Conservation (phyloP, 2,888 invertebrate species). For the Coecobrya sp. region DNA sequence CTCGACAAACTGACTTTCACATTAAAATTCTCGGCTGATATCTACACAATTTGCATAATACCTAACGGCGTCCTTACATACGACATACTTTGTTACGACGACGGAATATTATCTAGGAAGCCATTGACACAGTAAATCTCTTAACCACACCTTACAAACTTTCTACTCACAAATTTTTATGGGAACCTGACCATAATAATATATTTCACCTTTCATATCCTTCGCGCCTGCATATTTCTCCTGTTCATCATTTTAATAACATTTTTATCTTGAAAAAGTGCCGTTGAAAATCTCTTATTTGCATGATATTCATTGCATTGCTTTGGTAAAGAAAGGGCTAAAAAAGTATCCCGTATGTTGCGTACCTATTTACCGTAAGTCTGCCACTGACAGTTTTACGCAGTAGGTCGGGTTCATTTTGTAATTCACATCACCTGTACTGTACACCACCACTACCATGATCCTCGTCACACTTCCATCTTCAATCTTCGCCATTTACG, state of each 20-base stretch:
- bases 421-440: conserved; percentile 33
- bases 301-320: neutral
- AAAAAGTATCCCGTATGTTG: neutral
- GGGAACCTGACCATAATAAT: conserved; percentile 24
- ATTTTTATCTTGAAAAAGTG: neutral
- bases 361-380: neutral
- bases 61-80: neutral
- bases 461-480: conserved; percentile 12
- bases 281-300: neutral
- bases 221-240: neutral
- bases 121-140: conserved; percentile 48
- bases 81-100: neutral
- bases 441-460: neutral
- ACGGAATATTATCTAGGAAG: conserved; percentile 9
- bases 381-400: neutral
- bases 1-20: neutral
- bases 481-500: conserved; percentile 14
- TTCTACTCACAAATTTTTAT: neutral
- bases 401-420: neutral
- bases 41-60: neutral
- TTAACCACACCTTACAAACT: neutral
- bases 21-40: neutral
- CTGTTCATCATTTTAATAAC: conserved; percentile 32
- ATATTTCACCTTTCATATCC: neutral
- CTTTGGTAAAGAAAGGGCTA: neutral